Percentiles rank a stretch among this genome's conserved stretches.
phyloP scores from a whole-genome alignment of 1,140 invertebrate species.

The Tachypleus tridentatus region DNA sequence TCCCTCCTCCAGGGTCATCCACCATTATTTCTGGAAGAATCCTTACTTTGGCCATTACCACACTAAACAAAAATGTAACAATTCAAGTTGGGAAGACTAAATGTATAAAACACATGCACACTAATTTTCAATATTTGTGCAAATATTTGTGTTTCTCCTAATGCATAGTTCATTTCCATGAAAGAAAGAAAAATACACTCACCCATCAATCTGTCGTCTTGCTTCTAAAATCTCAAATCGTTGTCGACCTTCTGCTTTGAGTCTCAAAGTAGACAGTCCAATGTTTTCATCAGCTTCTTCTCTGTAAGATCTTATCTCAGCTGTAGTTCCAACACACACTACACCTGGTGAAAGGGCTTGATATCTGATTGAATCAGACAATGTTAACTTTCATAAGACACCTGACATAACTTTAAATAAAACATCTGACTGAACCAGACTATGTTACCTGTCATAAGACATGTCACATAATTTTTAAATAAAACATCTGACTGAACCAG shows the following conservation, averaged over 20 bases:
- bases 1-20: constrained; percentile 36
- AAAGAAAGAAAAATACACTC: constrained; percentile 17
- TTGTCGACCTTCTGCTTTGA: constrained; percentile 52
- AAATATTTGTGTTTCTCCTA: not conserved
- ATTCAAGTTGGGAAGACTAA: not conserved
- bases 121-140: constrained; percentile 2
- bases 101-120: not conserved
- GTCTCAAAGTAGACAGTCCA: constrained; percentile 29
- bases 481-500: too few species aligned
- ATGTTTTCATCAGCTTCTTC: constrained; percentile 37
- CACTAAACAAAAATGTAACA: constrained; percentile 23
- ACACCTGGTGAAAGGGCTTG: too few species aligned
- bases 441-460: too few species aligned
- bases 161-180: not conserved
- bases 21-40: constrained; percentile 51
- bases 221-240: constrained; percentile 46
- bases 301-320: constrained; percentile 53
- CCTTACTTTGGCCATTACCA: constrained; percentile 43
- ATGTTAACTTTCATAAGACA: too few species aligned
- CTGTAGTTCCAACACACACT: constrained; percentile 46
- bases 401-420: too few species aligned
- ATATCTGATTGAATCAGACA: too few species aligned
- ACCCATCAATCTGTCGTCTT: constrained; percentile 39
- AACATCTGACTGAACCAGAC: too few species aligned
- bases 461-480: too few species aligned